phyloP scores from a whole-genome alignment of 2,797 vertebrate species.

The Cryptoblepharus egeriae region DNA sequence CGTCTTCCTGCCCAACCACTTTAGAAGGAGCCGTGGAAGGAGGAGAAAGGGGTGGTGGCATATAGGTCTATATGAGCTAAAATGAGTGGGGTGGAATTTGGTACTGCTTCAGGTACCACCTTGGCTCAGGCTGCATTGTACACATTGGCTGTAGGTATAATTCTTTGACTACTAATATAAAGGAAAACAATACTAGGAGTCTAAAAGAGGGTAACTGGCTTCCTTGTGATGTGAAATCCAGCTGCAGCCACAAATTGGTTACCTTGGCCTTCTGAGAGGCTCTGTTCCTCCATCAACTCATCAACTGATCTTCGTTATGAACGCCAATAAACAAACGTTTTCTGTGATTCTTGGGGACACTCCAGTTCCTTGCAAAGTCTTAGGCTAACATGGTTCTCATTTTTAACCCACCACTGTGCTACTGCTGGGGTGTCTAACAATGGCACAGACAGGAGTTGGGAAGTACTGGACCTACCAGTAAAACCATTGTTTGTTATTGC shows the following conservation, averaged over 20 bases:
- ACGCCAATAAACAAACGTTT: background rate
- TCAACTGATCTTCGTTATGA: background rate
- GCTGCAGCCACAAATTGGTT: slow-evolving; percentile 16
- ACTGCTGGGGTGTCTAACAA: background rate
- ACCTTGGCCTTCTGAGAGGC: background rate
- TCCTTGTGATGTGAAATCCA: slow-evolving; percentile 19
- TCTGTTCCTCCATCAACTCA: background rate
- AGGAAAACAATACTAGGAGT: background rate
- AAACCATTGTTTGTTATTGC: slow-evolving; percentile 11
- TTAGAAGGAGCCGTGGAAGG: too few species aligned
- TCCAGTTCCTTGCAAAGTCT: slow-evolving; percentile 8
- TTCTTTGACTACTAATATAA: background rate
- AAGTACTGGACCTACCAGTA: slow-evolving; percentile 8
- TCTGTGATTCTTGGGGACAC: slow-evolving; percentile 3
- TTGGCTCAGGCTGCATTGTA: background rate
- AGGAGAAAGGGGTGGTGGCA: too few species aligned
- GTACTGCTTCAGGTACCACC: too few species aligned
- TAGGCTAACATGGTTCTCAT: background rate
- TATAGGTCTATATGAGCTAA: too few species aligned
- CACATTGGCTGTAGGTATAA: background rate
- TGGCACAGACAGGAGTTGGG: background rate
- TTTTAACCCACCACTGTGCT: slow-evolving; percentile 20
- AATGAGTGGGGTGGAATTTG: too few species aligned
- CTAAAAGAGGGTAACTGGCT: background rate
- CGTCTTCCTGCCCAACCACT: too few species aligned